Conservation (phyloP, 2,888 invertebrate species). For the Syrista parreyssii region DNA sequence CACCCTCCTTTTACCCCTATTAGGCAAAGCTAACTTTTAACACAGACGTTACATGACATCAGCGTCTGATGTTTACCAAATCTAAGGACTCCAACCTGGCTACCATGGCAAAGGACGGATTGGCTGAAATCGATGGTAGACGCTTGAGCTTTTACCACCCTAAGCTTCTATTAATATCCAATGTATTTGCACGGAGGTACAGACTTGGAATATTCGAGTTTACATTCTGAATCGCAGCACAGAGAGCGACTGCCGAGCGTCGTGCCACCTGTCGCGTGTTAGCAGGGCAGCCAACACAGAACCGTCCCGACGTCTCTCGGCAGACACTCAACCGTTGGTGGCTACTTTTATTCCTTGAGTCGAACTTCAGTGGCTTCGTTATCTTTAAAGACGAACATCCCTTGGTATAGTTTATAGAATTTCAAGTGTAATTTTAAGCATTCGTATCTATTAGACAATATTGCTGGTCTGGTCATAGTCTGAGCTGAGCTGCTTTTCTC, state of each 20-base stretch:
- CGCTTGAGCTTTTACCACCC: constrained; percentile 2
- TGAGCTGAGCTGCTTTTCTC: no score
- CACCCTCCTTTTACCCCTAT: neutral
- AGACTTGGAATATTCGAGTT: constrained; percentile 55
- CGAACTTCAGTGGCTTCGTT: constrained; percentile 48
- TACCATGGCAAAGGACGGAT: constrained; percentile 29
- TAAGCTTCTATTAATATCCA: constrained; percentile 54
- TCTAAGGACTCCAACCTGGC: neutral
- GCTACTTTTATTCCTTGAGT: constrained; percentile 48
- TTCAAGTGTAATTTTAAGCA: neutral
- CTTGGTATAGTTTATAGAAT: neutral
- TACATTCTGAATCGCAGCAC: constrained; percentile 56
- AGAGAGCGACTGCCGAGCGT: constrained; percentile 31
- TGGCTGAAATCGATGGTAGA: constrained; percentile 14
- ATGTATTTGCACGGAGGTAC: constrained; percentile 52
- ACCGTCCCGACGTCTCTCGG: constrained; percentile 23
- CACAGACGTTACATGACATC: neutral
- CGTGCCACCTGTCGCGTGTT: constrained; percentile 53
- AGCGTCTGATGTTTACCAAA: neutral
- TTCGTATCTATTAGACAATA: neutral
- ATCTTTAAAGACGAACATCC: constrained; percentile 52
- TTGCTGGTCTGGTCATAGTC: no score
- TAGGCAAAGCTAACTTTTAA: neutral
- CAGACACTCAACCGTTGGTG: constrained; percentile 45
- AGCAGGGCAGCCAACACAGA: constrained; percentile 30